Conservation (phyloP, 1,140 invertebrate genomes). For the Periplaneta americana region DNA sequence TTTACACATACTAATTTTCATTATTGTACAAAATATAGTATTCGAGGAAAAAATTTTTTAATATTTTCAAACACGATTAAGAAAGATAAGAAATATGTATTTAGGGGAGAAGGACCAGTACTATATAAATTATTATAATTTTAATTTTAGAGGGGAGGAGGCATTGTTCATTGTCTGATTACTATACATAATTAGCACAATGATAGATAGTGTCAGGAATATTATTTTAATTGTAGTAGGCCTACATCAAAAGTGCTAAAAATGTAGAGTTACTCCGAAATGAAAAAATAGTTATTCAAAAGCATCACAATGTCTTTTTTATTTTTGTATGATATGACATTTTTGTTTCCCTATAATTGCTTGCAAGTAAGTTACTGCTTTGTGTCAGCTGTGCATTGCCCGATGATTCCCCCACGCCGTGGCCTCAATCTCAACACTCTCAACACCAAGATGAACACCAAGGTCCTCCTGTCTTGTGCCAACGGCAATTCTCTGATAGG, state of each 20-base stretch:
- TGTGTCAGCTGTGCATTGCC: slow-evolving; percentile 64
- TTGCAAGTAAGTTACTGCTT: not conserved
- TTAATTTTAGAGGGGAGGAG: too few species aligned
- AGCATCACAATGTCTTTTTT: not conserved
- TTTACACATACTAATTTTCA: too few species aligned
- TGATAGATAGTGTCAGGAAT: too few species aligned
- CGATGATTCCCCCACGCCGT: slow-evolving; percentile 55
- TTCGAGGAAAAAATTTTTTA: too few species aligned
- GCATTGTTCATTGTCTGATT: too few species aligned
- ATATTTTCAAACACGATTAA: too few species aligned
- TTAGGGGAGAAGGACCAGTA: too few species aligned
- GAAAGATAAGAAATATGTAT: too few species aligned
- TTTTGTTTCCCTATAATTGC: not conserved
- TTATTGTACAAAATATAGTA: too few species aligned
- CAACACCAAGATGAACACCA: slow-evolving; percentile 66
- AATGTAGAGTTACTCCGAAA: not conserved
- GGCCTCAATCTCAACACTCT: slow-evolving; percentile 63
- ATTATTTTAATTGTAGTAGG: not conserved
- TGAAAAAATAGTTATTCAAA: not conserved
- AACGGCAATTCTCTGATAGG: slow-evolving; percentile 78
- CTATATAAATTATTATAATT: too few species aligned
- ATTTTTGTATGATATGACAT: too few species aligned
- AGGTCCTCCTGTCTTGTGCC: slow-evolving; percentile 68
- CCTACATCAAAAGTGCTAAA: not conserved
- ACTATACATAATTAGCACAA: not conserved